These are phyloP conservation scores for Bicyclus anynana DNA, from an alignment of 1,140 invertebrate species.

Conservation along the genomic window DNA sequence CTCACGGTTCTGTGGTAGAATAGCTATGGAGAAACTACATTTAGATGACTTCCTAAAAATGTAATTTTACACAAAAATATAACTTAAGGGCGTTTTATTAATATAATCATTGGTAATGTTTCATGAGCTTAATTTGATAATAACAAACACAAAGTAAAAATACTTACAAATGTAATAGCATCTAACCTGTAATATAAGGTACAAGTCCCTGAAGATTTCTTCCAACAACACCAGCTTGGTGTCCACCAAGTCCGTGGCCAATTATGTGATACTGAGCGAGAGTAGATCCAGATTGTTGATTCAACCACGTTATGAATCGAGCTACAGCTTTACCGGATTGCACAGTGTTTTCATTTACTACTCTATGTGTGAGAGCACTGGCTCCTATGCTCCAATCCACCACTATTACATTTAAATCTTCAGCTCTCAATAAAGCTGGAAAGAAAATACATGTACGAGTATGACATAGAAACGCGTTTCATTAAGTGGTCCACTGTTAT, in stretches of 20 bases:
- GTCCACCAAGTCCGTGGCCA: slow-evolving; percentile 90
- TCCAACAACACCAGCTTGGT: slow-evolving; percentile 86
- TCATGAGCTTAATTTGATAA: not conserved
- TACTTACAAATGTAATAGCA: not conserved
- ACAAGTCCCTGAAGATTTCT: slow-evolving; percentile 58
- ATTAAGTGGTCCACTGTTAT: too few species aligned
- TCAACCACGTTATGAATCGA: slow-evolving; percentile 43
- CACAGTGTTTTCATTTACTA: slow-evolving; percentile 67
- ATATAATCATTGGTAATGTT: too few species aligned
- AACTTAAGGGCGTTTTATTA: too few species aligned
- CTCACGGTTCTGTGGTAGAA: too few species aligned
- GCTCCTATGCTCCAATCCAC: slow-evolving; percentile 77
- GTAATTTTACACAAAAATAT: too few species aligned
- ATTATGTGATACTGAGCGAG: slow-evolving; percentile 78
- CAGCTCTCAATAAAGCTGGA: slow-evolving; percentile 62
- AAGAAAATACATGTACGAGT: not conserved
- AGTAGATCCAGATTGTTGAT: slow-evolving; percentile 25
- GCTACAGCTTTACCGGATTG: slow-evolving; percentile 37
- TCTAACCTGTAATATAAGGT: slow-evolving; percentile 45
- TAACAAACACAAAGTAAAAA: too few species aligned
- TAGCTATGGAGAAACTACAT: too few species aligned
- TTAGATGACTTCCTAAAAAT: too few species aligned
- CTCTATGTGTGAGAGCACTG: slow-evolving; percentile 58
- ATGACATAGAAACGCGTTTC: too few species aligned
- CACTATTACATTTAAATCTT: slow-evolving; percentile 77